phyloP scores from a whole-genome alignment of 2,113 vertebrate species.

The Gulo gulo region DNA sequence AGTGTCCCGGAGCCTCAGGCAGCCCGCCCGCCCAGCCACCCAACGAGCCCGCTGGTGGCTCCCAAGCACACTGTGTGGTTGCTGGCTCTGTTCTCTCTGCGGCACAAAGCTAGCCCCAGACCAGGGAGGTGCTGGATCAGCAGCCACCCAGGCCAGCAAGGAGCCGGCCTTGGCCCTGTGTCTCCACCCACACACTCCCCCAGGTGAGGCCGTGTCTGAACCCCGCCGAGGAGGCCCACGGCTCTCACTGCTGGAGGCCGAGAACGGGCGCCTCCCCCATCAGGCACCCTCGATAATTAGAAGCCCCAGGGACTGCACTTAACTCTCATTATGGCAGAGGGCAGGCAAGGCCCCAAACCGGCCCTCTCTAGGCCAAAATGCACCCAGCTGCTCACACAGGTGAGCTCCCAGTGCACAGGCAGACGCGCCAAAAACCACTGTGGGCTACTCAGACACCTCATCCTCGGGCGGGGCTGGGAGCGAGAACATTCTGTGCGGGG shows the following conservation, averaged over 20 bases:
- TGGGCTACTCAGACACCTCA: neutral
- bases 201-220: neutral
- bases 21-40: neutral
- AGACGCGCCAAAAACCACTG: neutral
- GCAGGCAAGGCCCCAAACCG: neutral
- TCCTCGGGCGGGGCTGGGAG: neutral
- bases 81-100: neutral
- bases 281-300: neutral
- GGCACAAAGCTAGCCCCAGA: neutral
- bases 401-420: neutral
- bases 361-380: neutral
- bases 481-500: neutral
- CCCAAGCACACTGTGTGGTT: rapidly evolving
- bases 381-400: neutral
- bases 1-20: neutral
- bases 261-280: neutral
- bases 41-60: neutral
- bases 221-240: neutral
- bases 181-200: neutral
- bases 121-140: neutral
- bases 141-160: neutral
- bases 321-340: neutral
- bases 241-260: neutral
- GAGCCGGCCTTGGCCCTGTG: neutral
- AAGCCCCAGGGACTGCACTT: neutral